These are phyloP conservation scores for Muscicapa comitata DNA, from an alignment of 2,797 vertebrate species.

Conservation along the genomic window DNA sequence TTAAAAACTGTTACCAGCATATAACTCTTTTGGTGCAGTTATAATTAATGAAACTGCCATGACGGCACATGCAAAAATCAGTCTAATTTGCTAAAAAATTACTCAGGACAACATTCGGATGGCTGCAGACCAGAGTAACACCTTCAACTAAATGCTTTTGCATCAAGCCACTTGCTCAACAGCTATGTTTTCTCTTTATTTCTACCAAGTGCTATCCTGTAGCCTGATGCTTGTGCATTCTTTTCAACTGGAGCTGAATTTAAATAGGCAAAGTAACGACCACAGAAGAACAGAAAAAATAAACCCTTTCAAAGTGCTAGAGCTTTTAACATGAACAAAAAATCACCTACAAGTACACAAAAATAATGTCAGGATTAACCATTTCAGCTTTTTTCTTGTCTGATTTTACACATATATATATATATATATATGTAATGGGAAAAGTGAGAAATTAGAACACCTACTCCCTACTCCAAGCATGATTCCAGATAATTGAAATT, in stretches of 20 bases:
- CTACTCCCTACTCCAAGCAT: not conserved
- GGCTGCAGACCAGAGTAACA: not conserved
- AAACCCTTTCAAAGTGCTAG: not conserved
- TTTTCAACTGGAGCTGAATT: not conserved
- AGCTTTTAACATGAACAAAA: not conserved
- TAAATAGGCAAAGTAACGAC: not conserved
- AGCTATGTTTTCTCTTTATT: not conserved
- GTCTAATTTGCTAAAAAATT: not conserved
- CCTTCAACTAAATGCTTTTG: not conserved
- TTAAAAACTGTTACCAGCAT: not conserved
- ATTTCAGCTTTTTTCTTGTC: not conserved
- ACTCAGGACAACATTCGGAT: slow-evolving; percentile 9
- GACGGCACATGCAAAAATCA: not conserved
- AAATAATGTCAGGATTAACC: not conserved
- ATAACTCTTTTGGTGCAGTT: not conserved
- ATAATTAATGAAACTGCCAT: slow-evolving; percentile 12
- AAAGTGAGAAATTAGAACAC: not conserved
- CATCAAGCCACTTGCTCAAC: not conserved
- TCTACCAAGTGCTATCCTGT: not conserved
- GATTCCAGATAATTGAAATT: not conserved
- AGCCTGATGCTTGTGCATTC: not conserved
- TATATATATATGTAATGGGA: not conserved
- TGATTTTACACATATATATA: not conserved
- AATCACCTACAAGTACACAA: not conserved
- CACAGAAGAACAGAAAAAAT: not conserved